Evolutionary conservation across 2,888 invertebrate species (phyloP), one percentile per base, ranked within the genome.

Genomic region (Chrysina gloriosa): DNA sequence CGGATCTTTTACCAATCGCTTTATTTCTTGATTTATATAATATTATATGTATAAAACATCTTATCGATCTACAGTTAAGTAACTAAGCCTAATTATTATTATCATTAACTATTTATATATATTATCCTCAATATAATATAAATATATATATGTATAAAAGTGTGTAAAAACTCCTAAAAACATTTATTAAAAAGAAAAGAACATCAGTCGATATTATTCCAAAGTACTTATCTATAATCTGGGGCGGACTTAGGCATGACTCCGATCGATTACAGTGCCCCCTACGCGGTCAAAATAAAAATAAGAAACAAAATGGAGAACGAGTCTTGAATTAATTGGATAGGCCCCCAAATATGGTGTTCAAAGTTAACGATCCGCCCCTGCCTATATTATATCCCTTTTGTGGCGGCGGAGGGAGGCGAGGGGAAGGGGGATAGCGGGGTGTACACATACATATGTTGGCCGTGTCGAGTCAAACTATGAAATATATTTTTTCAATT

Each of bases 91-190:
- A 61, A 16, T 42, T 61, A 61, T 61, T 42, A 27, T 39, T 29
- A 27, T 36, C 39, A 56, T 56, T 61, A 42, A 27, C 27, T 61
- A 42, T 61, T 42, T 61, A 61, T 42, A 61, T 61, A 61, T 61
- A 61, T 61, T 61, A 61, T 61, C 58, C 6, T 61, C 58, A 61
- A 42, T 61, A 52, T 52, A 61, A 61, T 61, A 61, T 58, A 27
- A 39, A 58, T 61, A 61, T 39, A 39, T 39, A 50, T 61, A 9
- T 27, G 27, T 61, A 61, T 52, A 61, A 61, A 61, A 61, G 45
- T 42, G 58, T 61, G 58, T 61, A 58, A 58, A 52, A 58, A 39
- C 42, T 42, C 39, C 58, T 58, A 58, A 27, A 58, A 58, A 58
- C 58, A 27, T 42, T 58, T 58, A 25, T 27, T 16, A 25, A 52